These are phyloP conservation scores for Acanthochromis polyacanthus DNA, from an alignment of 2,113 vertebrate species.

Conservation along the genomic window DNA sequence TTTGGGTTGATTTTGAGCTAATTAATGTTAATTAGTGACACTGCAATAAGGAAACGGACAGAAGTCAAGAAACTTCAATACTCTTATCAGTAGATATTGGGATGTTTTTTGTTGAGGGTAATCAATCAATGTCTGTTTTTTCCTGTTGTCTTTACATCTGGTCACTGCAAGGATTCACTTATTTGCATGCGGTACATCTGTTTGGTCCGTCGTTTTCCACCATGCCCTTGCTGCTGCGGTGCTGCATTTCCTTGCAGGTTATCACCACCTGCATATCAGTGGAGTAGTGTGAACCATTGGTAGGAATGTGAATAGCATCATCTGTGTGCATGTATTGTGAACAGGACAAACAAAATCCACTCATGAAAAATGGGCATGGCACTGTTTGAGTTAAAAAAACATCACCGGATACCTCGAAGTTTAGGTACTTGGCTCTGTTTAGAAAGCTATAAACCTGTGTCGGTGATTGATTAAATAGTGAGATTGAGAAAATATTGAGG, in stretches of 20 bases:
- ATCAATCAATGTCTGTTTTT: no score
- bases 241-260: background rate
- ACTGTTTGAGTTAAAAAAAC: background rate
- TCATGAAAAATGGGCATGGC: background rate
- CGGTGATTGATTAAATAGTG: conserved; percentile 2
- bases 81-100: no score
- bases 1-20: conserved; percentile 6
- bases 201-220: background rate
- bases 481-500: background rate
- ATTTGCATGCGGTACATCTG: background rate
- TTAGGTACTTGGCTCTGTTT: background rate
- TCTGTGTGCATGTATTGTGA: background rate
- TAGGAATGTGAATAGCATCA: background rate
- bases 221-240: background rate
- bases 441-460: background rate
- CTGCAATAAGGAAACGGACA: background rate
- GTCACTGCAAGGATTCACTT: background rate
- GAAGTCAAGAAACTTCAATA: background rate
- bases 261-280: conserved; percentile 1
- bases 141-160: background rate
- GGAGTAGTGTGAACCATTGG: background rate
- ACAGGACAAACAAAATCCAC: background rate
- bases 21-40: conserved; percentile 4
- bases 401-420: no score
- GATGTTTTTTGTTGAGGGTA: no score